Evolutionary conservation across 1,140 invertebrate species (phyloP), one percentile per base, ranked within the genome.

Genomic region (Mycetomoellerius zeteki): DNA sequence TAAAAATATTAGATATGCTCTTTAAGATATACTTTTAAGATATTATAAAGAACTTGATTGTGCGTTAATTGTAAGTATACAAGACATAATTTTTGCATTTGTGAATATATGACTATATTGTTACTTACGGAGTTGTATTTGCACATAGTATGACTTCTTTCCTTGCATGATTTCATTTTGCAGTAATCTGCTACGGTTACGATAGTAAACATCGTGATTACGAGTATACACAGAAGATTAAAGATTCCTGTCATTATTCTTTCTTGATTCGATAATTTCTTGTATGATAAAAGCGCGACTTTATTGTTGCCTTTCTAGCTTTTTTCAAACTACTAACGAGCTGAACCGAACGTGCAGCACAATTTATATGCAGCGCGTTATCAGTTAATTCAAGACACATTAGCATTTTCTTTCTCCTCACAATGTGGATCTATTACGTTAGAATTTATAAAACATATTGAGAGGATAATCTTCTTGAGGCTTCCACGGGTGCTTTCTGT

Each of bases 81-180:
- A 37, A 37, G 0, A 37, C 7, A 37, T 37, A n/a, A n/a, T n/a
- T n/a, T n/a, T n/a, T n/a, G n/a, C 33, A 37, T 7, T 37, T 37
- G 33, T 37, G 33, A 37, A 37, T 37, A 37, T 37, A 37, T 33
- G 33, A 33, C 0, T 33, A 33, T 27, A 33, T 33, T 54, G 16
- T 6, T 82, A 85, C 81, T 87, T 43, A 87, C 86, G 4, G 14
- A 3, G 6, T n/a, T n/a, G n/a, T 62, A 85, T 43, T 69, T 30
- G 52, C 80, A 85, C 69, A 84, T 21, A 1, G 80, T 84, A 3
- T 87, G 85, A 12, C 0, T 30, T 5, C 5, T 8, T 19, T 19
- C 0, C 4, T 0, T 6, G 14, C 87, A 88, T 14, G 16, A 24
- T 14, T 37, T 12, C 7, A 78, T 21, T 3, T 47, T 52, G 52